Evolutionary conservation across 2,888 invertebrate genomes (phyloP), one percentile per base, ranked within the genome.

Genomic region (Xestobium rufovillosum): DNA sequence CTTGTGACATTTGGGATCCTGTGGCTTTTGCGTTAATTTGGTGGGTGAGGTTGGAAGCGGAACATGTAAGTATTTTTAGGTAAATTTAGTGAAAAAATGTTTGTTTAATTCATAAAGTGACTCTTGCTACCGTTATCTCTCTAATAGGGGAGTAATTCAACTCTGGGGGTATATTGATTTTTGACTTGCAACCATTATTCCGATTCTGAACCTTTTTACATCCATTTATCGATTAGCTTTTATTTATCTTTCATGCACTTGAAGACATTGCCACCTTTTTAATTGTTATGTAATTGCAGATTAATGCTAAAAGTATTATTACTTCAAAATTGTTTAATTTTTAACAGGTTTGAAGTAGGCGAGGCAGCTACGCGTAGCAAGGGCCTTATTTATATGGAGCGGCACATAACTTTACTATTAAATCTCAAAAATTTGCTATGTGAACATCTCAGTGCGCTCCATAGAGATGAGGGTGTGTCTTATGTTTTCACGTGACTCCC

Each of bases 1-100:
- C 61, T 61, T 61, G 59, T 62, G 63, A 61, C 54, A 56, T 51
- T 47, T 44, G 46, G 34, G 30, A 42, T 45, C 48, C 45, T 32
- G 41, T 32, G 43, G 41, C 44, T 47, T 39, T 49, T 47, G 50
- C 50, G 51, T 43, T 52, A 58, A 54, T 56, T 52, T 47, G 46
- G 52, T 57, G 55, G 55, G 57, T 55, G 56, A 56, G 52, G 55
- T 59, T 55, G 42, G 33, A 31, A 28, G 30, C 42, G 45, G 39
- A 51, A 52, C 44, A 52, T 39, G 55, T 57, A 52, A 57, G 53
- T 55, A 38, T 39, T 42, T 38, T 23, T 33, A 3, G 11, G 37
- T 34, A 34, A 17, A 34, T 26, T 36, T 14, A 28, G 12, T 9
- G 12, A 9, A 9, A 14, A 31, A 9, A 10, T 9, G 9, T 44